Evolutionary conservation across 23 tunicate genomes (phyloP).

Genomic region (Trididemnum nubilum): DNA sequence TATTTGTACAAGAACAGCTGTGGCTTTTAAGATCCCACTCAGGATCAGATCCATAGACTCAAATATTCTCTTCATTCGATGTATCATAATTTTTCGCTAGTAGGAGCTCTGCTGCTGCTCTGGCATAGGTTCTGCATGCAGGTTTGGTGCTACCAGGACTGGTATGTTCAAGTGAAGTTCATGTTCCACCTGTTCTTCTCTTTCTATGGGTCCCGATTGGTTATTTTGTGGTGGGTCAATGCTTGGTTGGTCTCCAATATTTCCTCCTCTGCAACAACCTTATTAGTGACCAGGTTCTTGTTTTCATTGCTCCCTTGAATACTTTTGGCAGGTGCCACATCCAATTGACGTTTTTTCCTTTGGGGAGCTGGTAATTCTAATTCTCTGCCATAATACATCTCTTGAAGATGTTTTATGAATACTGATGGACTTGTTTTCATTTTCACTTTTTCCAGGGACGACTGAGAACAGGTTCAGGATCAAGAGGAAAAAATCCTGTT

Average conservation of each 20-base stretch:
- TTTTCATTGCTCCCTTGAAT: neutral
- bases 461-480: constrained; percentile 29
- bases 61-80: neutral
- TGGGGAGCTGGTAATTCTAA: constrained; percentile 12
- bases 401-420: neutral
- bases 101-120: neutral
- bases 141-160: constrained; percentile 3
- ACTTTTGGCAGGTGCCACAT: constrained; percentile 26
- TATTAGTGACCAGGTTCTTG: neutral
- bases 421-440: constrained; percentile 32
- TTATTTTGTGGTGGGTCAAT: neutral
- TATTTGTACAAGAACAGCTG: neutral
- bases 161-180: neutral
- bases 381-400: constrained; percentile 15
- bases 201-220: neutral
- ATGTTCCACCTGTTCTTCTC: constrained; percentile 12
- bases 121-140: neutral
- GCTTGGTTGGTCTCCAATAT: neutral
- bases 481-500: constrained; percentile 36
- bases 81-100: neutral
- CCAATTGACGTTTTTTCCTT: constrained; percentile 29
- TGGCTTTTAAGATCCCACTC: constrained; percentile 20
- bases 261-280: neutral
- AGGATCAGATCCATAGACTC: constrained; percentile 15
- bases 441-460: constrained; percentile 10